Evolutionary conservation across 2,113 vertebrate genomes (phyloP), one percentile per base, ranked within the genome.

Genomic region (Ploceus nigricollis): DNA sequence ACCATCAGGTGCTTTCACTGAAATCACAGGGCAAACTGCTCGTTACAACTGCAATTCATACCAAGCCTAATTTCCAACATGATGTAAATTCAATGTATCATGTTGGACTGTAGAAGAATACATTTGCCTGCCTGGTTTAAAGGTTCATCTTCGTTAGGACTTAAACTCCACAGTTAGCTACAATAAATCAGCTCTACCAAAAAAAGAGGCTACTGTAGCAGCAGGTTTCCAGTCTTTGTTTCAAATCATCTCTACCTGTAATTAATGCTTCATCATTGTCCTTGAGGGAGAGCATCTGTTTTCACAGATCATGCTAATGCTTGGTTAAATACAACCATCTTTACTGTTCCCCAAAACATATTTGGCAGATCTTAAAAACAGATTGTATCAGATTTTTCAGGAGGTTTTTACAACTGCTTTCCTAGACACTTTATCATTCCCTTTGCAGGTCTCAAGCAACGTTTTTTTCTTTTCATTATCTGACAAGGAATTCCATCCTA

Each of bases 281-380:
- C 96, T 97, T 96, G 83, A 95, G 90, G 90, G 92, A 97, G 77
- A 97, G 93, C 96, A 96, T 91, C 94, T 96, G 96, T 85, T 97
- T 95, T 71, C 77, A 87, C 53, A 76, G 89, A 93, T 92, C 94
- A 89, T 44, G 40, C 57, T 93, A 94, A 92, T 76, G 50, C 78
- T 79, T 78, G 53, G 69, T 84, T 93, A 96, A 93, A 85, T 57
- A 77, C 65, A 79, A 70, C 65, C 35, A 5, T 79, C 77, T 87
- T 79, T 84, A 84, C 60, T 64, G 56, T 61, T 94, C 80, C 73
- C 65, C 40, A 87, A 93, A 96, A 91, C 69, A 25, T 75, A 87
- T 89, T 89, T 79, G 61, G 69, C 64, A 89, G 40, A 87, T 90
- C 61, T 66, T 63, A 77, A 94, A 80, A 95, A 73, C 39, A 88